These are phyloP conservation scores for Aphidius gifuensis DNA, from an alignment of 1,140 invertebrate species.

Conservation along the genomic window DNA sequence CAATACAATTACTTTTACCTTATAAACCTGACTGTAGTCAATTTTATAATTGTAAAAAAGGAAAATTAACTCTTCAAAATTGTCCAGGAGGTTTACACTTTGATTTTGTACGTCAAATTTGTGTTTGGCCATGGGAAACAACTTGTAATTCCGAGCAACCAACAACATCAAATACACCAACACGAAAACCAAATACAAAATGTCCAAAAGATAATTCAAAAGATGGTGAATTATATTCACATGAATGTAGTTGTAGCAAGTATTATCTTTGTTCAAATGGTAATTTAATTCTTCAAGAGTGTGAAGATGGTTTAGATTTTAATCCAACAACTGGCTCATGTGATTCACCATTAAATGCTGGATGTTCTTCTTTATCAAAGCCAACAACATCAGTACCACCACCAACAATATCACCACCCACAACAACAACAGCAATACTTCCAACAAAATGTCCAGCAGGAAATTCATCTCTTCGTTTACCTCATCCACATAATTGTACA, in stretches of 20 bases:
- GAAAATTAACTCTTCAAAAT: constrained; percentile 42
- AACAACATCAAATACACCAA: not conserved
- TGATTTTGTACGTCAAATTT: constrained; percentile 49
- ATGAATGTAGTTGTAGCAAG: constrained; percentile 30
- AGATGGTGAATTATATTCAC: constrained; percentile 12
- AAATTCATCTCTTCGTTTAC: too few relatives aligned
- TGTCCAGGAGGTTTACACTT: constrained; percentile 55
- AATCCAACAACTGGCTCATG: constrained; percentile 26
- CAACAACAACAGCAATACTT: not conserved
- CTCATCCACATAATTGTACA: too few relatives aligned
- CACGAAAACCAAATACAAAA: not conserved
- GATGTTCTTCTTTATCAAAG: not conserved
- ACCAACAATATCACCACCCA: not conserved
- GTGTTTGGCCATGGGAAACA: constrained; percentile 39
- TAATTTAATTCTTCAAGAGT: constrained; percentile 31
- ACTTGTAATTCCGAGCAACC: constrained; percentile 24
- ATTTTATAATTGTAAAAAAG: constrained; percentile 59
- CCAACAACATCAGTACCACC: too few relatives aligned
- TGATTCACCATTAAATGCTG: not conserved
- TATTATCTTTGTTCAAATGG: constrained; percentile 43
- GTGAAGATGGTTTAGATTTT: constrained; percentile 33
- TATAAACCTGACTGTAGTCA: constrained; percentile 54
- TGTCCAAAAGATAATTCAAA: constrained; percentile 15
- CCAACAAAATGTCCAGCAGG: too few relatives aligned
- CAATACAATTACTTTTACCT: constrained; percentile 33